Base-by-base conservation (phyloP, 2,113 vertebrate species). In the Peromyscus leucopus region DNA sequence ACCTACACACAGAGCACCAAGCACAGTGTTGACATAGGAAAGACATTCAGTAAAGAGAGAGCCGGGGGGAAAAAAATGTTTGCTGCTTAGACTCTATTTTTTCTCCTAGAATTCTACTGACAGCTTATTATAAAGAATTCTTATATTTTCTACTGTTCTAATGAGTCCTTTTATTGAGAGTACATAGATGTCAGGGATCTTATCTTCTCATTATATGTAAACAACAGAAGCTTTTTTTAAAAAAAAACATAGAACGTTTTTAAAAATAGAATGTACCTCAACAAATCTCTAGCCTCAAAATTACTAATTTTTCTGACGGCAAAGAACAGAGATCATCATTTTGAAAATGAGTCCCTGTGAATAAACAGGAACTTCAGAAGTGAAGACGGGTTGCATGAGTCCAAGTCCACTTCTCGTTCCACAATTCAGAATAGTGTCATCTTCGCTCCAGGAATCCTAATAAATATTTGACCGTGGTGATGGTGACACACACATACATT, bases 381-480 rank as follows among this genome's bases (percentile, higher is more conserved):
- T 22, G 21, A 96, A 79, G 5, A 21, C 39, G 46, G 36, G 59
- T 88, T 42, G 61, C 85, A 71, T 75, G 57, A 92, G 2, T 89
- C 95, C 72, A 96, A 79, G 24, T 89, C 59, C 4, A 55, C 28
- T 83, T 92, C 74, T 92, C 59, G 33, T 85, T 91, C 74, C 76
- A 90, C 65, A 93, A 19, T 67, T 90, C 65, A 91, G 39, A 93
- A 55, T 1, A 83, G 22, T 46, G 36, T 46, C n/a, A 48, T 75
- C 84, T 85, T 94, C 55, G 83, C 42, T 79, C 72, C 57, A 88
- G 48, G 78, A 92, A 86, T n/a, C 51, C 79, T 83, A 79, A 85
- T 95, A 97, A 95, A 89, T 96, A 94, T 91, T 96, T 96, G 78
- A 92, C 82, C 21, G 33, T 26, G 36, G 48, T 91, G 39, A 97